Percentiles rank a stretch among this genome's conserved stretches.
Evolutionary conservation across 2,888 invertebrate genomes (phyloP).

Genomic region (Aleiodes leptofemur): DNA sequence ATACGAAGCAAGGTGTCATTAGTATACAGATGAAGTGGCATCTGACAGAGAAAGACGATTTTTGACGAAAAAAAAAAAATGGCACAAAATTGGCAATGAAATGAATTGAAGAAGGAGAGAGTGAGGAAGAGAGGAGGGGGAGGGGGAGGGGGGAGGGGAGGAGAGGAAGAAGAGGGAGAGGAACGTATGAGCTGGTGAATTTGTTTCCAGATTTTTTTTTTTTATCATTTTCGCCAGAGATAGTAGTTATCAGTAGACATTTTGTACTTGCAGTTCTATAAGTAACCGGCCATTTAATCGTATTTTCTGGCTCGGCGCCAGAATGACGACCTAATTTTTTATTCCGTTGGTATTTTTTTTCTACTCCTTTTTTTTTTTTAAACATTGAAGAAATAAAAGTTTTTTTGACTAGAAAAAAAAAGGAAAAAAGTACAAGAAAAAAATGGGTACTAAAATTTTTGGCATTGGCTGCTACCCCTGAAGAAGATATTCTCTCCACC

Average conservation of each 20-base stretch:
- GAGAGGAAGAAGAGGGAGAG: slow-evolving; percentile 34
- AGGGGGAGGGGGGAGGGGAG: slow-evolving; percentile 31
- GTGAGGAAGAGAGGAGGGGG: slow-evolving; percentile 42
- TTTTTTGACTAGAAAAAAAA: slow-evolving; percentile 48
- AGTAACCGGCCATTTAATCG: slow-evolving; percentile 74
- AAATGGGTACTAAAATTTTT: slow-evolving; percentile 50
- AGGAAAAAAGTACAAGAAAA: not conserved
- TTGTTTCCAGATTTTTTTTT: slow-evolving; percentile 68
- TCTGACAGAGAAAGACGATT: slow-evolving; percentile 1
- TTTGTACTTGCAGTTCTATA: slow-evolving; percentile 75
- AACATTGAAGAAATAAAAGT: slow-evolving; percentile 56
- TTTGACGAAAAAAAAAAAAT: slow-evolving; percentile 17
- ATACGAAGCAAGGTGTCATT: slow-evolving; percentile 42
- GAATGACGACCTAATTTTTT: slow-evolving; percentile 73
- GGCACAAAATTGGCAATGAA: slow-evolving; percentile 44
- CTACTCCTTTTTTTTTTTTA: slow-evolving; percentile 44
- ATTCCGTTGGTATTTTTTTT: slow-evolving; percentile 8
- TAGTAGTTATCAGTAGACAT: slow-evolving; percentile 74
- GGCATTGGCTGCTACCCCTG: slow-evolving; percentile 21
- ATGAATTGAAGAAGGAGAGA: slow-evolving; percentile 27
- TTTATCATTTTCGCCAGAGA: slow-evolving; percentile 72
- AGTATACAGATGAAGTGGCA: slow-evolving; percentile 38
- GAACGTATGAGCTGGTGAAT: slow-evolving; percentile 55
- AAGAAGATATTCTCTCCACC: slow-evolving; percentile 25
- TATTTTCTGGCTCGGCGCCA: slow-evolving; percentile 72